A percentile compares a stretch with the other conserved stretches of the same genome.
These are phyloP conservation scores for Tylochromis polylepis DNA, from an alignment of 2,113 vertebrate species.

Conservation along the genomic window DNA sequence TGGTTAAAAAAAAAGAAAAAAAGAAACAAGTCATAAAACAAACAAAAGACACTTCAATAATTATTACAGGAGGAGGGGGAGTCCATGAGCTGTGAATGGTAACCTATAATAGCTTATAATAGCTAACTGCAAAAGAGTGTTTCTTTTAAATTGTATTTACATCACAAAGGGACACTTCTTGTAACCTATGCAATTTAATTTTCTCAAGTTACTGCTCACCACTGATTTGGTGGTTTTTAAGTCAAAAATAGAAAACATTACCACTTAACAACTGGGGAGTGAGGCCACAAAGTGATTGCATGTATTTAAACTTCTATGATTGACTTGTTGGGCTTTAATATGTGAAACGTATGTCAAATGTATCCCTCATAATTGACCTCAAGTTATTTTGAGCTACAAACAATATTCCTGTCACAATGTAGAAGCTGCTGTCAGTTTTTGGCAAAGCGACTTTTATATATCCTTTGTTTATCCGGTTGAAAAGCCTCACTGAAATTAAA, in stretches of 20 bases:
- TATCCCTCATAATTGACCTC: accelerated
- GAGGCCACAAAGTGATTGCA: background rate
- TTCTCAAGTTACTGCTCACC: background rate
- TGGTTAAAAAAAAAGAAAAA: background rate
- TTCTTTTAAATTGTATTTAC: too few relatives aligned
- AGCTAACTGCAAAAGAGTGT: background rate
- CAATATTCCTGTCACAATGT: background rate
- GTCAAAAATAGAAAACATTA: background rate
- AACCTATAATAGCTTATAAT: background rate
- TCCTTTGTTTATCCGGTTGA: background rate
- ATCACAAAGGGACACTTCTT: background rate
- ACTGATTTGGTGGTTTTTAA: background rate
- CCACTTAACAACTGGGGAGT: background rate
- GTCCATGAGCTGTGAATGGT: background rate
- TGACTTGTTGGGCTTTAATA: background rate
- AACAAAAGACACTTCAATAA: background rate
- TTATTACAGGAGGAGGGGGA: background rate
- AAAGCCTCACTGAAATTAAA: background rate
- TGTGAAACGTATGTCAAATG: background rate
- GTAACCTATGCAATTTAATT: background rate
- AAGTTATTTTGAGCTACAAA: background rate
- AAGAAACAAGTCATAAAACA: too few relatives aligned
- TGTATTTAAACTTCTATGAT: background rate
- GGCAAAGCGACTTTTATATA: background rate
- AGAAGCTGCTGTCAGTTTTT: background rate